Evolutionary conservation across 1,140 invertebrate genomes (phyloP), one percentile per base, ranked within the genome.

Genomic region (Drosophila grimshawi): DNA sequence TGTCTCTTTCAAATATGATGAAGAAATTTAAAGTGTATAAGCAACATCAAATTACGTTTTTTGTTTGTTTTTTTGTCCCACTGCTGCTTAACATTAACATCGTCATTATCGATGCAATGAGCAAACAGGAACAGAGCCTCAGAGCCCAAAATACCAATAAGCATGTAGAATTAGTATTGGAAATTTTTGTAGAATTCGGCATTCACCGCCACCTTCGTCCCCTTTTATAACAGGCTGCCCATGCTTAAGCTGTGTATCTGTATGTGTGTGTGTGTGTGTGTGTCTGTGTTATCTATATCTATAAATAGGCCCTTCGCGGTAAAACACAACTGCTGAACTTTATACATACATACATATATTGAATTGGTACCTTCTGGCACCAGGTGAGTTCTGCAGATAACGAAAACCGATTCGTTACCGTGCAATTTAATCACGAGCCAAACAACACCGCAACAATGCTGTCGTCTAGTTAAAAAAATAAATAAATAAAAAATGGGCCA

Each of bases 31-130:
- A 19, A 43, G 39, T 43, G 39, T 43, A n/a, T 43, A n/a, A 6
- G n/a, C 10, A 2, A 43, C 2, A 5, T 6, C 7, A 5, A 6
- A 37, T 7, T 37, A 6, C 3, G 5, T 37, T 37, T 5, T 3
- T 10, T 41, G 5, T 37, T 37, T 5, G 8, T 30, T 30, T 49
- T 49, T 27, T 27, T 2, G 19, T 1, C 19, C 19, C 29, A 19
- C 10, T 39, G 45, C 57, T n/a, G n/a, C 76, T 79, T 79, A 79
- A 79, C 76, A 63, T 78, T 79, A 79, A 79, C 76, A 69, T 76
- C 68, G 53, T 78, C 69, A 79, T 79, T 79, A 79, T 79, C 77
- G 46, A 49, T 27, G 3, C 7, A 27, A 4, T 30, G 7, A 29
- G 8, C 27, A n/a, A 43, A 49, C 27, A 30, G 8, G 29, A 49